Percentiles rank a stretch among this genome's conserved stretches.
Evolutionary conservation across 92 coral and sea anemone genomes (phyloP).

Genomic region (Paramuricea clavata): DNA sequence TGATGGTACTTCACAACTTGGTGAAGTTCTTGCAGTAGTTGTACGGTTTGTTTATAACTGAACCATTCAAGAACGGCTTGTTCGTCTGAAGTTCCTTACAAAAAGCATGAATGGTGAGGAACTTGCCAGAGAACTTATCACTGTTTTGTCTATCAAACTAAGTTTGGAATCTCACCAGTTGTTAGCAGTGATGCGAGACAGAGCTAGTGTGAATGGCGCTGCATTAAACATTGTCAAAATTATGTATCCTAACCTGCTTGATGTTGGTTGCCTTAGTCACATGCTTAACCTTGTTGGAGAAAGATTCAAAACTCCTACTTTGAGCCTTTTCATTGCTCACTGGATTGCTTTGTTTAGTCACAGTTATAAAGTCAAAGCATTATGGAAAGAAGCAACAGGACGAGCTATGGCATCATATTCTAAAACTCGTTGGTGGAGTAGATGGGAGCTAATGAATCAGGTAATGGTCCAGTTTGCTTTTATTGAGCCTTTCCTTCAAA

Average conservation of each 20-base stretch:
- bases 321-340: constrained; percentile 52
- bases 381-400: constrained; percentile 61
- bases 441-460: constrained; percentile 63
- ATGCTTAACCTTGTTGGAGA: constrained; percentile 61
- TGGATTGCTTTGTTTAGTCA: constrained; percentile 64
- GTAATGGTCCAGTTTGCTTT: constrained; percentile 58
- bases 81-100: constrained; percentile 50
- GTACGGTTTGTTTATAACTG: constrained; percentile 71
- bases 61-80: constrained; percentile 54
- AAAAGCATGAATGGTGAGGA: constrained; percentile 67
- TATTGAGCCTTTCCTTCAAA: constrained; percentile 61
- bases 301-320: constrained; percentile 61
- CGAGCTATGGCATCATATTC: constrained; percentile 59
- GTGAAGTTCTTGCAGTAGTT: constrained; percentile 66
- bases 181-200: constrained; percentile 72
- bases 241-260: constrained; percentile 56
- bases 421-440: constrained; percentile 68
- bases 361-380: constrained; percentile 53
- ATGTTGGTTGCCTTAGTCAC: constrained; percentile 61
- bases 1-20: constrained; percentile 71
- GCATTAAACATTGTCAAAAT: constrained; percentile 59
- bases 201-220: constrained; percentile 76
- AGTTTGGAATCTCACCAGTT: constrained; percentile 46
- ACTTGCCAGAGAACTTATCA: constrained; percentile 60
- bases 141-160: constrained; percentile 51